A percentile compares a stretch with the other conserved stretches of the same genome.
phyloP scores from a whole-genome alignment of 2,113 vertebrate species.

The western clawed frog (Xenopus tropicalis) region UCB_Xtro_10.0 CM004444.2:105377501-105378000 shows the following conservation, averaged over 20 bases:
- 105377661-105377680: no score
- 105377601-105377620: no score
- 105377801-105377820: no score
- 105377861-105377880: background rate
- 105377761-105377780: background rate
- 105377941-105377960: background rate
- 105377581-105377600: no score
- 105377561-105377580: no score
- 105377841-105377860: background rate
- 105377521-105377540: no score
- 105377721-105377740: conserved; percentile 11
- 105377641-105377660: no score
- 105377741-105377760: conserved; percentile 13
- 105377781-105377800: no score
- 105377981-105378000: background rate
- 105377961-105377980: background rate
- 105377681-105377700: no score
- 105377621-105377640: no score
- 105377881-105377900: conserved; percentile 7
- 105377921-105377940: background rate
- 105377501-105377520: no score
- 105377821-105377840: background rate
- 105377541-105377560: no score
- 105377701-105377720: conserved; percentile 17
- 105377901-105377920: background rate